Base-by-base conservation (phyloP, 2,888 invertebrate genomes). In the Aphodius granarius region DNA sequence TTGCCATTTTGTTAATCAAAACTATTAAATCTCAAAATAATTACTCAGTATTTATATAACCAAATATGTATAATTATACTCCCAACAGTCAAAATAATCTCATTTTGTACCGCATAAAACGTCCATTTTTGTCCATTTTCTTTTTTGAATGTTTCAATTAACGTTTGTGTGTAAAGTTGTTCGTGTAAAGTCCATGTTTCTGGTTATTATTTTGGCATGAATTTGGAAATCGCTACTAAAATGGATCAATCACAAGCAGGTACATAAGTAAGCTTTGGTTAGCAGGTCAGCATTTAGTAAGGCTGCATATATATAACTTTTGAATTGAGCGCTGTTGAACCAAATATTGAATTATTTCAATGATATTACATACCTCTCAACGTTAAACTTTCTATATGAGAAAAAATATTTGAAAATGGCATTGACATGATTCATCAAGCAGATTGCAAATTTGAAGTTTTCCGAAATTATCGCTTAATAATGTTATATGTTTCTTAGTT, bases 101-200 rank as follows among this genome's bases (percentile, higher is more conserved):
- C n/a, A n/a, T n/a, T n/a, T n/a, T n/a, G n/a, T 83, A 87, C 88
- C 87, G 72, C 86, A 86, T 66, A 87, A 85, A 43, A 87, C 83
- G 75, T 87, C 88, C 73, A 88, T 81, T 2, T 73, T 63, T 79
- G 77, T n/a, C 76, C 77, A 64, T 75, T 73, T 23, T 77, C 62
- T 43, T 75, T 70, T 19, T 75, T 75, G 66, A 81, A 71, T 66
- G 75, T 78, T 13, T 87, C 80, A 0, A 87, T 83, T 76, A 91
- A 81, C 15, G 88, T 84, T 13, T 84, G 80, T 0, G 88, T 83
- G 79, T 88, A 88, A 89, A 80, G 86, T 85, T 66, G 84, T 81
- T 16, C 88, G 88, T 88, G 19, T 5, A 20, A 74, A 20, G 1
- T 68, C 17, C n/a, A n/a, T n/a, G 17, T 65, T 17, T 17, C n/a